phyloP scores from a whole-genome alignment of 2,797 vertebrate species.

The Simalia tracyae region DNA sequence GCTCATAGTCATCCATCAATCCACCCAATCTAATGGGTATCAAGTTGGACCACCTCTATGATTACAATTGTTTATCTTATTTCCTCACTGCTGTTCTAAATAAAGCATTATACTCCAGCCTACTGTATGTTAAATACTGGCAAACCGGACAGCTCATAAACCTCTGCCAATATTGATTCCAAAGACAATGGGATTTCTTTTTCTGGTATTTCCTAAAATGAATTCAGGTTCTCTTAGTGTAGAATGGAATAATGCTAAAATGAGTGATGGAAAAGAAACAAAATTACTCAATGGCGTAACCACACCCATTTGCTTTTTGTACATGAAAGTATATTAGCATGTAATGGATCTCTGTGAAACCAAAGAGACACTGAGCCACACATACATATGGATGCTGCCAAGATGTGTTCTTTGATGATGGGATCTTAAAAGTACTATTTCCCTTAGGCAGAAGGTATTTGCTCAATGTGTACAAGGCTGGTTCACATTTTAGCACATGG shows the following conservation, averaged over 20 bases:
- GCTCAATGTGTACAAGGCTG: neutral
- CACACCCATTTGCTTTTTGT: neutral
- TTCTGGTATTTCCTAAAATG: neutral
- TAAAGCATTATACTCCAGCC: conserved; percentile 30
- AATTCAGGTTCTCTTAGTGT: neutral
- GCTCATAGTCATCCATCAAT: conserved; percentile 17
- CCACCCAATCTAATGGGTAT: conserved; percentile 24
- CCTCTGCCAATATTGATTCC: neutral
- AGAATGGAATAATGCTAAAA: conserved; percentile 32
- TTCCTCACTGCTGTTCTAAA: conserved; percentile 15
- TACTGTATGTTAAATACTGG: conserved; percentile 24
- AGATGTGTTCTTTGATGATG: neutral
- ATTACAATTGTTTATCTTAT: conserved; percentile 39
- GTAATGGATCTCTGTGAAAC: conserved; percentile 27
- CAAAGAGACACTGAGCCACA: neutral
- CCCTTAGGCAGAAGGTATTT: conserved; percentile 13
- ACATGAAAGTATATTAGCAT: neutral
- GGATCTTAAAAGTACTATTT: neutral
- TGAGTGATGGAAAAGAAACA: conserved; percentile 18
- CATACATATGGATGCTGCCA: conserved; percentile 1
- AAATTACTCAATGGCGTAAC: neutral
- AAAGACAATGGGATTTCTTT: neutral
- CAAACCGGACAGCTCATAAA: neutral
- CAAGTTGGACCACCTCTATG: conserved; percentile 27
- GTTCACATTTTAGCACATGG: conserved; percentile 36